These are phyloP conservation scores for Castor canadensis DNA, from an alignment of 2,113 vertebrate species.

Conservation along the genomic window DNA sequence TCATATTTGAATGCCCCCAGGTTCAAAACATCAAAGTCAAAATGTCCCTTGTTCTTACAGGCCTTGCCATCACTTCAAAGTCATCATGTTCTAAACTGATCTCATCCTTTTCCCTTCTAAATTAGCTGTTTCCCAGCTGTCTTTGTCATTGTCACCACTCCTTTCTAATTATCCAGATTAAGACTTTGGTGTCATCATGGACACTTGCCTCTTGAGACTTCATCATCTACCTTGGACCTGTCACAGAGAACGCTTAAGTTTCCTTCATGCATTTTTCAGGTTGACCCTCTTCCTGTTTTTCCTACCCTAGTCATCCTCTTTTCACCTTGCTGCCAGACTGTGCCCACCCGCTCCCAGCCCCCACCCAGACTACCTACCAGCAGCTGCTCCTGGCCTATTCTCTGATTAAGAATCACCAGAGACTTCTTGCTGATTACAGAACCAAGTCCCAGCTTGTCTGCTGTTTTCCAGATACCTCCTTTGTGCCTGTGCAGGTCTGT, in stretches of 20 bases:
- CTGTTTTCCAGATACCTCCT: neutral
- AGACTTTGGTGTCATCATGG: neutral
- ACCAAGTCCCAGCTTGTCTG: neutral
- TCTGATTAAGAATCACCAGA: slow-evolving; percentile 13
- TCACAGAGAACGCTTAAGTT: neutral
- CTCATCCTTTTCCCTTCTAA: neutral
- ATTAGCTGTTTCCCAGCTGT: neutral
- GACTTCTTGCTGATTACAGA: neutral
- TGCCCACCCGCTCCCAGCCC: neutral
- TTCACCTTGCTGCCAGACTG: neutral
- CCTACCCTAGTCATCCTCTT: neutral
- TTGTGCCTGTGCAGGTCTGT: neutral
- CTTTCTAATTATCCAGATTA: neutral
- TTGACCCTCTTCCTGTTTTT: neutral
- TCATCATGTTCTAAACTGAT: neutral
- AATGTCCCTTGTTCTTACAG: neutral
- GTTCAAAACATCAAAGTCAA: neutral
- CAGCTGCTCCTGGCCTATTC: slow-evolving; percentile 26
- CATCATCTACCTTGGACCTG: neutral
- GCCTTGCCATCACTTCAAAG: neutral
- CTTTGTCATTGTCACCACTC: neutral
- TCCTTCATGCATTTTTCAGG: neutral
- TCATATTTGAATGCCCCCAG: neutral
- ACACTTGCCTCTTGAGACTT: neutral
- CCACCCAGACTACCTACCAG: neutral